Conservation (phyloP, 2,888 invertebrate species). For the Rhamnusium bicolor region DNA sequence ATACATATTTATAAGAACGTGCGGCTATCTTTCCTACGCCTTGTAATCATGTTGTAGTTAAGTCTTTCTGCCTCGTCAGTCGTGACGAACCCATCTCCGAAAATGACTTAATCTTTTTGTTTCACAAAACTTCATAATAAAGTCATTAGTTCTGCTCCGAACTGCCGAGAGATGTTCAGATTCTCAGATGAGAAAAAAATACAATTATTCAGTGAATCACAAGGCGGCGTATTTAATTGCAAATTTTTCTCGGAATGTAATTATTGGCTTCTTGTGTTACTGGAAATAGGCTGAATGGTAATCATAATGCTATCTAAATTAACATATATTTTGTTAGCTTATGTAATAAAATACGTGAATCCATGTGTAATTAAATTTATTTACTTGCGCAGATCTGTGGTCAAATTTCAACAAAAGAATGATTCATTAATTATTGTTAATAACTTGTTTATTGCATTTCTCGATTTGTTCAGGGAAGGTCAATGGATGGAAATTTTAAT, state of each 20-base stretch:
- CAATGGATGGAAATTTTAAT: neutral
- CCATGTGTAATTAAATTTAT: neutral
- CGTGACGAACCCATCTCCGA: slow-evolving; percentile 53
- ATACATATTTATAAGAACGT: slow-evolving; percentile 20
- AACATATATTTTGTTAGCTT: slow-evolving; percentile 1
- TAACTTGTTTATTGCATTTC: neutral
- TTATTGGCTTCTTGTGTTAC: slow-evolving; percentile 31
- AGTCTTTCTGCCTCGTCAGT: slow-evolving; percentile 40
- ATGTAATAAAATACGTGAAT: slow-evolving; percentile 28
- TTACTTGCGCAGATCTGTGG: neutral
- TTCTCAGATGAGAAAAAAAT: slow-evolving; percentile 14
- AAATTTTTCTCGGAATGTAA: slow-evolving; percentile 30
- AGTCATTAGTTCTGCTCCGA: slow-evolving; percentile 54
- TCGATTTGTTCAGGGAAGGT: neutral
- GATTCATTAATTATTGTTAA: neutral
- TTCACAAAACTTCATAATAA: slow-evolving; percentile 54
- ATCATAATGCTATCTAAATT: neutral
- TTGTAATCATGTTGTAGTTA: slow-evolving; percentile 48
- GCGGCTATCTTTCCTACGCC: slow-evolving; percentile 35
- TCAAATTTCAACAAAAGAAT: neutral
- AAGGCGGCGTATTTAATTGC: slow-evolving; percentile 35
- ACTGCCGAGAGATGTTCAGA: slow-evolving; percentile 9
- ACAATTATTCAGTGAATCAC: slow-evolving; percentile 31
- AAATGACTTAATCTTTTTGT: slow-evolving; percentile 53
- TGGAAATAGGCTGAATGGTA: slow-evolving; percentile 5